phyloP scores from a whole-genome alignment of 2,888 invertebrate species.

The Sesia apiformis region DNA sequence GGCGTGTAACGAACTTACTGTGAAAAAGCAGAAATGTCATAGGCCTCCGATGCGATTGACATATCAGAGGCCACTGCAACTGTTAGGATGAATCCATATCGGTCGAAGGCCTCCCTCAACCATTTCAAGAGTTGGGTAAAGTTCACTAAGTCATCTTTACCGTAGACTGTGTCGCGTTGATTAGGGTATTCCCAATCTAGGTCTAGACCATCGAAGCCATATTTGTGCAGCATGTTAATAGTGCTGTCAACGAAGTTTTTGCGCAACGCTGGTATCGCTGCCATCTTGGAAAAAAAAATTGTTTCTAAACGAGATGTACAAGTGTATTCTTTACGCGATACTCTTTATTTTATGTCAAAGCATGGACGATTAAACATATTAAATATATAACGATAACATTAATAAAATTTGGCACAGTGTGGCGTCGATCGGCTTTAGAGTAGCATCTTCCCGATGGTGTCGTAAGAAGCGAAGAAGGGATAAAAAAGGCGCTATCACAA shows the following conservation, averaged over 20 bases:
- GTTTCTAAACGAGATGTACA: too few species aligned
- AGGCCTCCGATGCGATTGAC: slow-evolving; percentile 65
- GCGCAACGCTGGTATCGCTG: slow-evolving; percentile 48
- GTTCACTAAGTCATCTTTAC: slow-evolving; percentile 58
- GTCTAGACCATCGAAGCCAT: slow-evolving; percentile 82
- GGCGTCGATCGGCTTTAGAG: too few species aligned
- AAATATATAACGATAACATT: too few species aligned
- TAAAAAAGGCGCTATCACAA: too few species aligned
- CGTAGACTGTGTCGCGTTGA: slow-evolving; percentile 64
- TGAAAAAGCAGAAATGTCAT: slow-evolving; percentile 72
- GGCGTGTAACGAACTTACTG: slow-evolving; percentile 36
- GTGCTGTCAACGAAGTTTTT: slow-evolving; percentile 73
- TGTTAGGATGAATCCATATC: slow-evolving; percentile 65
- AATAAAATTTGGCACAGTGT: too few species aligned
- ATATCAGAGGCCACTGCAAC: slow-evolving; percentile 76
- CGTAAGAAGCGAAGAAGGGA: too few species aligned
- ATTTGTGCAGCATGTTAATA: slow-evolving; percentile 61
- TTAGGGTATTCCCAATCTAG: slow-evolving; percentile 84
- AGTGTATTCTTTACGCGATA: too few species aligned
- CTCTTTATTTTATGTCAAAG: too few species aligned
- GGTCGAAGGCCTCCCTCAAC: slow-evolving; percentile 67
- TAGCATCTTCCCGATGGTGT: too few species aligned
- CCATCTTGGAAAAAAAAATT: slow-evolving; percentile 39
- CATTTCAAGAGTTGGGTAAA: slow-evolving; percentile 71
- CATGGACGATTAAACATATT: too few species aligned